phyloP scores from a whole-genome alignment of 2,797 vertebrate genomes.

The Glossophaga mutica region DNA sequence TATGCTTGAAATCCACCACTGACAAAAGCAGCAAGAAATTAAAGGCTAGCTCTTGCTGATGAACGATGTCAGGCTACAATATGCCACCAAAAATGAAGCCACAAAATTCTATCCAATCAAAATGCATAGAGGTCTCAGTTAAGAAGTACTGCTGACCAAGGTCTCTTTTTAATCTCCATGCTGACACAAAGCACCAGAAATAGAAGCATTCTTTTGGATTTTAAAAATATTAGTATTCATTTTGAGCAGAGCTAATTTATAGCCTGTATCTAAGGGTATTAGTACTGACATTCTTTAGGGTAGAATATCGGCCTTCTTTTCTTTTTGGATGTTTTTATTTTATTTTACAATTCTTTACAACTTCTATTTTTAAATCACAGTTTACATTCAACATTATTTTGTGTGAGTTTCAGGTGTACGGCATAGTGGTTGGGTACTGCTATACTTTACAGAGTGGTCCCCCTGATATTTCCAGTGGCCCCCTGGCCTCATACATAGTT shows the following conservation, averaged over 20 bases:
- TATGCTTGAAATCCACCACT: not conserved
- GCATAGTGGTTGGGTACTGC: not conserved
- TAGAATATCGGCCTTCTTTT: not conserved
- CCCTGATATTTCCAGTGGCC: not conserved
- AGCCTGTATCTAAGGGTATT: not conserved
- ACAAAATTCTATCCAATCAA: constrained; percentile 15
- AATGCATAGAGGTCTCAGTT: not conserved
- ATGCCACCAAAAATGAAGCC: not conserved
- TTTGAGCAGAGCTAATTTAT: not conserved
- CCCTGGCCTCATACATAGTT: not conserved
- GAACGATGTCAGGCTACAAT: not conserved
- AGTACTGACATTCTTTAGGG: not conserved
- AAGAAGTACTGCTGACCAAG: not conserved
- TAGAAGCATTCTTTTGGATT: not conserved
- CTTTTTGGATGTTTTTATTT: not conserved
- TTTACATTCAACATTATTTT: not conserved
- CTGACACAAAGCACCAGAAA: not conserved
- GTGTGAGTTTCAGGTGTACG: not conserved
- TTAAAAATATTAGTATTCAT: not conserved
- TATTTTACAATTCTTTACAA: not conserved
- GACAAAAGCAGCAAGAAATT: constrained; percentile 12
- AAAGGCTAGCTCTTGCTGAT: constrained; percentile 25
- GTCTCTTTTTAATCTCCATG: not conserved
- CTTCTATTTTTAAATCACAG: not conserved
- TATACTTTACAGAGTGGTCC: not conserved